These are phyloP conservation scores for Tapirus terrestris DNA, from an alignment of 2,113 vertebrate genomes.

Conservation along the genomic window DNA sequence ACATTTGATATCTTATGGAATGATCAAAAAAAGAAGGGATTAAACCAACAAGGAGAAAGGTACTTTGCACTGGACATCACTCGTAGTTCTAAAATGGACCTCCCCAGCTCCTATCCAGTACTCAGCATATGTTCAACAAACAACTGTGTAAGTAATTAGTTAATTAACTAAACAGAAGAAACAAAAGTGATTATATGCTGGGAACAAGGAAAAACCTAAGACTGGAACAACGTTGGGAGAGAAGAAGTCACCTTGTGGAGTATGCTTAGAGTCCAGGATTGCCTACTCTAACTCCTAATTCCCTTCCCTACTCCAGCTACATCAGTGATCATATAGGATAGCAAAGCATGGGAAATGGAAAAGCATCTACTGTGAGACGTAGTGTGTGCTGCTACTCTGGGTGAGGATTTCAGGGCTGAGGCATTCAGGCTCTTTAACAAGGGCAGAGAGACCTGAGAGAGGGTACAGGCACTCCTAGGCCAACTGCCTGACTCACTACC, in stretches of 20 bases:
- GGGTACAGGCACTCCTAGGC: not conserved
- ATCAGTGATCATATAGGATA: not conserved
- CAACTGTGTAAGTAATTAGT: not conserved
- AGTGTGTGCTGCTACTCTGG: not conserved
- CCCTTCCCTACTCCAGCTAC: not conserved
- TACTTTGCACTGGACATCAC: not conserved
- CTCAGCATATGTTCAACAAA: not conserved
- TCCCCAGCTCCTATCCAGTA: not conserved
- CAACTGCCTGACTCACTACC: not conserved
- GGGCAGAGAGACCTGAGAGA: not conserved
- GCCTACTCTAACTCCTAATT: not conserved
- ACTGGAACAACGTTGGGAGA: not conserved
- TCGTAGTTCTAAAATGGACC: not conserved
- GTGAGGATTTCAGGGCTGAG: not conserved
- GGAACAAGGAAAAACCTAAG: not conserved
- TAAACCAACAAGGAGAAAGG: not conserved
- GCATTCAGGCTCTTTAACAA: not conserved
- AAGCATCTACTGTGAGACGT: not conserved
- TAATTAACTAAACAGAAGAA: not conserved
- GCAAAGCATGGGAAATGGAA: not conserved
- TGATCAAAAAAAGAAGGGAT: not conserved
- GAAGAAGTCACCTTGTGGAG: not conserved
- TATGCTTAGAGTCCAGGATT: not conserved
- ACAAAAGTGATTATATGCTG: not conserved
- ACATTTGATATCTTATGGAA: not conserved